A percentile compares a stretch with the other conserved stretches of the same genome.
Evolutionary conservation across 2,113 vertebrate species (phyloP).

Genomic region (Piprites chloris): DNA sequence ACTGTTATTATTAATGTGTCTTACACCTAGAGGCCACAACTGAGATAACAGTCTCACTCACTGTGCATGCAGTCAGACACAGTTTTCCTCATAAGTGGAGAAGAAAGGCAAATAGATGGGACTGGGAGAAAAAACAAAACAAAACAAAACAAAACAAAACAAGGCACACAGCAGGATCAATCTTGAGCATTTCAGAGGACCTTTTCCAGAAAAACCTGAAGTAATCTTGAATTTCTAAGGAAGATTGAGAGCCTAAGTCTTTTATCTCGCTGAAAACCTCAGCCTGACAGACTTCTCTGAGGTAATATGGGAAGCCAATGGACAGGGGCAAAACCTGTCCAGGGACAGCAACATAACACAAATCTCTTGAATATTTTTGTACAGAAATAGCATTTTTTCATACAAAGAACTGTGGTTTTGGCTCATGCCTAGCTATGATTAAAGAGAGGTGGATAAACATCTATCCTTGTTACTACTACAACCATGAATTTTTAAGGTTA

Average conservation of each 20-base stretch:
- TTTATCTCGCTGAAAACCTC: not conserved
- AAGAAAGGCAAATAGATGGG: not conserved
- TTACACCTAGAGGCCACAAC: not conserved
- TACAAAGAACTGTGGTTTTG: not conserved
- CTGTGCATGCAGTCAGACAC: not conserved
- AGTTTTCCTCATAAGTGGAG: not conserved
- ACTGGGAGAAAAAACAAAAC: not conserved
- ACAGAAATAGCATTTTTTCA: not conserved
- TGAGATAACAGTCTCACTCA: not conserved
- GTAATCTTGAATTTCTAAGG: not conserved
- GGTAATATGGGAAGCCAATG: accelerated
- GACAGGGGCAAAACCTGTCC: not conserved
- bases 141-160: not conserved
- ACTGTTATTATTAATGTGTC: not conserved
- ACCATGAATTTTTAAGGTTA: slow-evolving; percentile 38
- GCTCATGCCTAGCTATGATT: slow-evolving; percentile 12
- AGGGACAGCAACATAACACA: not conserved
- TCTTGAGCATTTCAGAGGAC: not conserved
- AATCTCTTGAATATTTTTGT: not conserved
- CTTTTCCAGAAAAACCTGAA: not conserved
- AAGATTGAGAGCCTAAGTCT: not conserved
- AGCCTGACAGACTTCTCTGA: not conserved
- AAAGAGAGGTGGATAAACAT: slow-evolving; percentile 1
- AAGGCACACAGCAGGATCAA: not conserved
- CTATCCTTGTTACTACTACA: slow-evolving; percentile 29